These are phyloP conservation scores for Campoletis sonorensis DNA, from an alignment of 1,140 invertebrate genomes.

Conservation along the genomic window DNA sequence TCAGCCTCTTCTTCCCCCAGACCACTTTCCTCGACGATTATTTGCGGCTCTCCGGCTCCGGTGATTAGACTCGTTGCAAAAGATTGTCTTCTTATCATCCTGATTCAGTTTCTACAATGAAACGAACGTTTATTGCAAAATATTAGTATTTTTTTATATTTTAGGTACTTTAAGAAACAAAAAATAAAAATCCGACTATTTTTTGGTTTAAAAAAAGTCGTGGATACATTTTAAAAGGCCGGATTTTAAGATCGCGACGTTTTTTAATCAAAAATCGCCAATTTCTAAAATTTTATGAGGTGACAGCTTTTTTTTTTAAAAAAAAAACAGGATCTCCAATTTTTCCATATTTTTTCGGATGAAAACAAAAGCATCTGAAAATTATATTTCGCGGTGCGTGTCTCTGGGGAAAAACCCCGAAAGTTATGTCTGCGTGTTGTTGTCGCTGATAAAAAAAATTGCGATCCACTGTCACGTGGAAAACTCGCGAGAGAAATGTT, in stretches of 20 bases:
- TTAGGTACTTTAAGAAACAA: too few species aligned
- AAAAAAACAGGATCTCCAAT: too few species aligned
- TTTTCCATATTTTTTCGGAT: too few species aligned
- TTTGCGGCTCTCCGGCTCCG: conserved; percentile 81
- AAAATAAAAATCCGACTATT: too few species aligned
- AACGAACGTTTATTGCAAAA: neutral
- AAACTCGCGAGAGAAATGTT: neutral
- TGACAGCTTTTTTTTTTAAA: too few species aligned
- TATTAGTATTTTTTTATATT: too few species aligned
- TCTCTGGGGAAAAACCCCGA: neutral
- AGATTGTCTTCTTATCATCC: conserved; percentile 71
- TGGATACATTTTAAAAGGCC: too few species aligned
- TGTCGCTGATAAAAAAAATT: neutral
- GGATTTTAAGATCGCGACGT: too few species aligned
- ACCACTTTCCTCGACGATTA: conserved; percentile 87
- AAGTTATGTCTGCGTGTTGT: neutral
- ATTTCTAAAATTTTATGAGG: too few species aligned
- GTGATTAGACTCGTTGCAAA: conserved; percentile 64
- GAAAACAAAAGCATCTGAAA: neutral
- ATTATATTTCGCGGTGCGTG: neutral
- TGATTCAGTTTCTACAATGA: conserved; percentile 50
- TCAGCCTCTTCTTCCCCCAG: conserved; percentile 81
- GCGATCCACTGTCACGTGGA: neutral
- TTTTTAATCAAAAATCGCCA: too few species aligned
- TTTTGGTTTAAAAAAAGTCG: too few species aligned